These are phyloP conservation scores for Microcebus lehilahytsara DNA, from an alignment of 2,113 vertebrate genomes.

Conservation along the genomic window DNA sequence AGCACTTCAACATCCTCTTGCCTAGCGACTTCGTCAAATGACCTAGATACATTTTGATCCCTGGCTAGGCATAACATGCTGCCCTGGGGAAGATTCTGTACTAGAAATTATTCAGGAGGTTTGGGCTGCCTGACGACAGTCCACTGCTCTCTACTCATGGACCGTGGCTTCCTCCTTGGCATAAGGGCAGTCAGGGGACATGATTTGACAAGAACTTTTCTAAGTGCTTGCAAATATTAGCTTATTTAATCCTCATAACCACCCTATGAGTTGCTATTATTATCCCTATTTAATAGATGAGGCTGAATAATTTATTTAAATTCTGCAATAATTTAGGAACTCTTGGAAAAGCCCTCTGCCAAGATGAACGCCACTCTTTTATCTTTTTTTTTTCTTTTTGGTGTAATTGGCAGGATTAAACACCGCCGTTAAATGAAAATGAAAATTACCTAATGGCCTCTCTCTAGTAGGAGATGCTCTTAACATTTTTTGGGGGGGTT, in stretches of 20 bases:
- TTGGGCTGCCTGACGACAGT: background rate
- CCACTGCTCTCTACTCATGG: background rate
- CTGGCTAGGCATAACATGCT: background rate
- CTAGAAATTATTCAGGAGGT: constrained; percentile 3
- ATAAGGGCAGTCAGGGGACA: background rate
- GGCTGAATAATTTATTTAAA: background rate
- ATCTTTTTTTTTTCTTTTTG: background rate
- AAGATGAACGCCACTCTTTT: background rate
- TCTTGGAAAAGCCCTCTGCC: background rate
- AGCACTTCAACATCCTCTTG: background rate
- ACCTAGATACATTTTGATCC: background rate
- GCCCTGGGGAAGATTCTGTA: background rate
- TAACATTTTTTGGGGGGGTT: background rate
- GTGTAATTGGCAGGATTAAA: background rate
- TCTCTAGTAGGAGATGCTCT: background rate
- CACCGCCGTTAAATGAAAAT: background rate
- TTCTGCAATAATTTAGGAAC: background rate
- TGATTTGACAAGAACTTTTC: background rate
- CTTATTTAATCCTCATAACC: background rate
- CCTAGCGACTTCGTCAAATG: background rate
- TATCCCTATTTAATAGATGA: background rate
- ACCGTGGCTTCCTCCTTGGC: background rate
- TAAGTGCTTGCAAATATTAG: background rate
- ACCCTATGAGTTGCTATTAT: background rate
- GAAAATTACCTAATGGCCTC: background rate